Percentiles rank a stretch among this genome's conserved stretches.
phyloP scores from a whole-genome alignment of 37 sponge, comb jelly and placozoan species.

The Chondrosia reniformis region DNA sequence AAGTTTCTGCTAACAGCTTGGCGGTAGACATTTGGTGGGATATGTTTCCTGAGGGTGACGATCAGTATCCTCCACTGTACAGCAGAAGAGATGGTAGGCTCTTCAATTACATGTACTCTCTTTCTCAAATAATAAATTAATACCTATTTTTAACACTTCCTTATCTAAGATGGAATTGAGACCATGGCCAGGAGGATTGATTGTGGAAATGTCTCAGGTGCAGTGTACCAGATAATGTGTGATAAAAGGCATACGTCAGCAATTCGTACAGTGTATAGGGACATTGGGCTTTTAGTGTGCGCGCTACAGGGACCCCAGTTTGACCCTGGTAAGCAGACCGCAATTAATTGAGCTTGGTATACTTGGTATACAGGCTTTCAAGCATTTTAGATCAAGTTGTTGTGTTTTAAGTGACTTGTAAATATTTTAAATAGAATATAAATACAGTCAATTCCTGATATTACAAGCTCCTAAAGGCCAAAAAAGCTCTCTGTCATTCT shows the following conservation, averaged over 20 bases:
- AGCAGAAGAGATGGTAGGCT: background rate
- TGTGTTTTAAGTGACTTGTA: too few relatives aligned
- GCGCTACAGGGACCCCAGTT: constrained; percentile 19
- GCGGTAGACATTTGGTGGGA: constrained; percentile 31
- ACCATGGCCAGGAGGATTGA: background rate
- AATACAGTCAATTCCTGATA: too few relatives aligned
- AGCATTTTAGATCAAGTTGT: too few relatives aligned
- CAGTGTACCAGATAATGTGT: background rate
- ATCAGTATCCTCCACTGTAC: background rate
- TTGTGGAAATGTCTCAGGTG: background rate
- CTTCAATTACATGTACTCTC: background rate
- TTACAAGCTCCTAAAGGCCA: too few relatives aligned
- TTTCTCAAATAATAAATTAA: background rate
- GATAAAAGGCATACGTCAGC: background rate
- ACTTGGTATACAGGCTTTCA: too few relatives aligned
- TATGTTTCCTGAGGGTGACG: background rate
- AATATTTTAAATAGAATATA: too few relatives aligned
- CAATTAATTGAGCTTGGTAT: too few relatives aligned
- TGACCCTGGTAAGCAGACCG: constrained; percentile 6
- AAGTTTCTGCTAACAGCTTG: background rate
- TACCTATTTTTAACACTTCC: background rate
- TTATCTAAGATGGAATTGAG: background rate
- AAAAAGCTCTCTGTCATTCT: too few relatives aligned
- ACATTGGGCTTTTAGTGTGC: constrained; percentile 9
- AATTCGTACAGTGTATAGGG: constrained; percentile 16